Percentiles rank a stretch among this genome's conserved stretches.
phyloP scores from a whole-genome alignment of 2,797 vertebrate genomes.

The Myoxocephalus aenaeus region DNA sequence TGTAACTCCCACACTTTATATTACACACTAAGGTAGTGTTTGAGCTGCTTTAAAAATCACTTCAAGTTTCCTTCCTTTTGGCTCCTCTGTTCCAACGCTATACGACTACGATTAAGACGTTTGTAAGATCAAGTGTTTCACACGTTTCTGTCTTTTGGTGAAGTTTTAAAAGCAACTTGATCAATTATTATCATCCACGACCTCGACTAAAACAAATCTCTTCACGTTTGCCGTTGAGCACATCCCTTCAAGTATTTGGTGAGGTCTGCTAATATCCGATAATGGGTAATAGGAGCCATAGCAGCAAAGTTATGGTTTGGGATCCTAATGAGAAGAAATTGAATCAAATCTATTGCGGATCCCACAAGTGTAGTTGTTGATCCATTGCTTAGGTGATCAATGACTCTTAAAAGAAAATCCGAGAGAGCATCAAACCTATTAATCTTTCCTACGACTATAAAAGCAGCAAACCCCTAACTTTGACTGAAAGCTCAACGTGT shows the following conservation, averaged over 20 bases:
- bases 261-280: slow-evolving; percentile 35
- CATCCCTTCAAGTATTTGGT: slow-evolving; percentile 17
- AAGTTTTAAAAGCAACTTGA: neutral
- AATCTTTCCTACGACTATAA: slow-evolving; percentile 71
- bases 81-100: slow-evolving; percentile 9
- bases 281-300: slow-evolving; percentile 51
- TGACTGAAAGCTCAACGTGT: slow-evolving; percentile 64
- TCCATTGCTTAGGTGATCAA: slow-evolving; percentile 57
- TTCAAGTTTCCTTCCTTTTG: slow-evolving; percentile 29
- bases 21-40: slow-evolving; percentile 27
- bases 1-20: slow-evolving; percentile 31
- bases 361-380: slow-evolving; percentile 58
- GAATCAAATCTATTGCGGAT: slow-evolving; percentile 65
- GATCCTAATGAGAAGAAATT: slow-evolving; percentile 58
- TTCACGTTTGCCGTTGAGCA: slow-evolving; percentile 21
- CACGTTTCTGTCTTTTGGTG: neutral
- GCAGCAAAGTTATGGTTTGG: slow-evolving; percentile 57
- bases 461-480: slow-evolving; percentile 54
- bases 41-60: slow-evolving; percentile 39
- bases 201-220: neutral
- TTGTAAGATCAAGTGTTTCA: slow-evolving; percentile 18
- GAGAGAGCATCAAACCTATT: slow-evolving; percentile 52
- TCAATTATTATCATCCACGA: neutral
- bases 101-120: slow-evolving; percentile 3
- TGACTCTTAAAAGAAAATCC: slow-evolving; percentile 54